Percentiles rank a stretch among this genome's conserved stretches.
Evolutionary conservation across 2,888 invertebrate species (phyloP).

Genomic region (Pterobdella sp.): DNA sequence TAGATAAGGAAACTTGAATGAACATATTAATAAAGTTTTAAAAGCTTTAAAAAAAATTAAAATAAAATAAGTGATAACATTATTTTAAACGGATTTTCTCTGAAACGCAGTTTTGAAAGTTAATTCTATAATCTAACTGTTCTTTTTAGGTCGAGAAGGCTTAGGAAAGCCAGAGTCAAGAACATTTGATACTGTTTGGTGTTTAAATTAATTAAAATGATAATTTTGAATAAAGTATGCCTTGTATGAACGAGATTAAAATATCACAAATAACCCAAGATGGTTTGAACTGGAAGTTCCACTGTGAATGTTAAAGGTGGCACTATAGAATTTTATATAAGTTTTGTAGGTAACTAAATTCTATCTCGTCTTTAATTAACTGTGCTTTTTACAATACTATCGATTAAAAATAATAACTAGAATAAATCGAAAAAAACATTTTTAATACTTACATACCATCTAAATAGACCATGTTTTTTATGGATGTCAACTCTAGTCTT

Average conservation of each 20-base stretch:
- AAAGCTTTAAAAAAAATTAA: no score
- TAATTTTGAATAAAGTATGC: no score
- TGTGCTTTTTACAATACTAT: no score
- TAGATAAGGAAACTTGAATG: no score
- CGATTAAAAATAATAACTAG: neutral
- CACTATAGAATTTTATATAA: no score
- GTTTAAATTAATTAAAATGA: neutral
- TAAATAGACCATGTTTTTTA: constrained; percentile 26
- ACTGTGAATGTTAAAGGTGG: constrained; percentile 9
- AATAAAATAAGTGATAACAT: neutral
- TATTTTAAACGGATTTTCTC: neutral
- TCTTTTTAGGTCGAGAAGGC: constrained; percentile 18
- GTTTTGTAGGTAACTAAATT: no score
- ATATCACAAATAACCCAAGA: constrained; percentile 1
- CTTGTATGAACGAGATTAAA: neutral
- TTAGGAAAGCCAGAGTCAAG: constrained; percentile 3
- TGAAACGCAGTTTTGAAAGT: no score
- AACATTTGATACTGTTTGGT: constrained; percentile 21
- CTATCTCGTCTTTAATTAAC: no score
- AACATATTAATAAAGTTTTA: no score
- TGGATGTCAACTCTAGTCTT: constrained; percentile 1
- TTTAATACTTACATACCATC: constrained; percentile 12
- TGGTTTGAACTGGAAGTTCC: constrained; percentile 9
- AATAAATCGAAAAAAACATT: neutral
- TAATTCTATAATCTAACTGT: constrained; percentile 5